These are phyloP conservation scores for Callyntrura guangdongensis DNA, from an alignment of 2,888 invertebrate species.

Conservation along the genomic window DNA sequence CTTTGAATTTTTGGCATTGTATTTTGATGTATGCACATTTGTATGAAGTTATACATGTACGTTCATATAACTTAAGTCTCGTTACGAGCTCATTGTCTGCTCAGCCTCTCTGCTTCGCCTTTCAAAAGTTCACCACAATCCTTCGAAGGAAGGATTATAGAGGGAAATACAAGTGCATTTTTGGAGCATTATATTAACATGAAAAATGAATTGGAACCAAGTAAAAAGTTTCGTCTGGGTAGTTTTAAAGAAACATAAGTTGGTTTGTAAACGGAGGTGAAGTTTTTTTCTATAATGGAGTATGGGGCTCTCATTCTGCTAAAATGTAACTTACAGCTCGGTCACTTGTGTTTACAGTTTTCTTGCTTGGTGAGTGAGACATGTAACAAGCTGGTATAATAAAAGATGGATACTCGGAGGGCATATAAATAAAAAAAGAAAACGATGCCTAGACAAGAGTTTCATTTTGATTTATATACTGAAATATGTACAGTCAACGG, in stretches of 20 bases:
- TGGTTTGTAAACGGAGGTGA: neutral
- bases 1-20: constrained; percentile 44
- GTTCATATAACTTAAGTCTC: constrained; percentile 26
- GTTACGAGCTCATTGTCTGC: constrained; percentile 60
- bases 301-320: neutral
- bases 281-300: constrained; percentile 46
- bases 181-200: constrained; percentile 51
- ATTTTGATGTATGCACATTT: constrained; percentile 12
- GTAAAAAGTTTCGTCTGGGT: constrained; percentile 60
- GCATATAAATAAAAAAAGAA: neutral
- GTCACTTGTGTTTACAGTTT: constrained; percentile 37
- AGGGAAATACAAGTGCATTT: constrained; percentile 35
- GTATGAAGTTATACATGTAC: constrained; percentile 22
- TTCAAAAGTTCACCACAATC: constrained; percentile 17
- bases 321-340: constrained; percentile 3
- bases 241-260: constrained; percentile 31
- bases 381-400: constrained; percentile 10
- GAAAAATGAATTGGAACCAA: constrained; percentile 62
- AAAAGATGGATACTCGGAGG: neutral
- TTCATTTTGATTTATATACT: constrained; percentile 76
- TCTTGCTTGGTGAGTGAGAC: constrained; percentile 10
- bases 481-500: neutral
- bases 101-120: neutral
- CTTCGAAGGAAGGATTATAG: constrained; percentile 32
- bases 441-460: constrained; percentile 25